phyloP scores from a whole-genome alignment of 2,888 invertebrate species.

The Xylota segnis region DNA sequence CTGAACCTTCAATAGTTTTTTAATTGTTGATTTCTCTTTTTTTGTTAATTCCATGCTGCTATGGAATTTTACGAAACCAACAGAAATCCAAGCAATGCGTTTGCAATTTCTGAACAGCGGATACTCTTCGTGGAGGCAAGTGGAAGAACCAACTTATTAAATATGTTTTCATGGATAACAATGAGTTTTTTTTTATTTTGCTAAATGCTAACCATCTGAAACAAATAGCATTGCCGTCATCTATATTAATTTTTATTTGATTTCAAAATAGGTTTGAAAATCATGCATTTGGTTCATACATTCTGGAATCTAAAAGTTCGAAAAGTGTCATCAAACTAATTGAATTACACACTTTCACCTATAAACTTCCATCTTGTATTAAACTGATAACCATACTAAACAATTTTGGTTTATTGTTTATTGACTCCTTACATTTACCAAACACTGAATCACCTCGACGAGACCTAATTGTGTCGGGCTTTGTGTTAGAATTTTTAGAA shows the following conservation, averaged over 20 bases:
- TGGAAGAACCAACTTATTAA: conserved; percentile 78
- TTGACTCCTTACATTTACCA: no score
- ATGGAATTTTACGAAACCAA: conserved; percentile 78
- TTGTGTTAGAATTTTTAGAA: no score
- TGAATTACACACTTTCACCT: background rate
- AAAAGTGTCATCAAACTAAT: conserved; percentile 19
- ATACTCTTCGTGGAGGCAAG: conserved; percentile 84
- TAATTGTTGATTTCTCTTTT: conserved; percentile 77
- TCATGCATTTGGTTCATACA: background rate
- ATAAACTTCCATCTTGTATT: background rate
- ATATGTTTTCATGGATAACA: conserved; percentile 48
- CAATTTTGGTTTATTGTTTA: no score
- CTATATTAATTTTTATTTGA: background rate
- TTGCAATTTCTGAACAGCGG: conserved; percentile 81
- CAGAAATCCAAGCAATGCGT: conserved; percentile 84
- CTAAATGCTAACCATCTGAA: conserved; percentile 54
- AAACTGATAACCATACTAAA: no score
- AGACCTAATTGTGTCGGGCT: no score
- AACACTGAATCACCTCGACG: no score
- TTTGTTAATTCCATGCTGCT: conserved; percentile 78
- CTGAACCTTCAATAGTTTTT: conserved; percentile 16
- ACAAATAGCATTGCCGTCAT: conserved; percentile 20
- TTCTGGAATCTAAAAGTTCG: background rate
- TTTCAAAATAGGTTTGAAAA: background rate
- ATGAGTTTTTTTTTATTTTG: conserved; percentile 42